phyloP scores from a whole-genome alignment of 2,113 vertebrate species.

The Lophotis ruficrista region DNA sequence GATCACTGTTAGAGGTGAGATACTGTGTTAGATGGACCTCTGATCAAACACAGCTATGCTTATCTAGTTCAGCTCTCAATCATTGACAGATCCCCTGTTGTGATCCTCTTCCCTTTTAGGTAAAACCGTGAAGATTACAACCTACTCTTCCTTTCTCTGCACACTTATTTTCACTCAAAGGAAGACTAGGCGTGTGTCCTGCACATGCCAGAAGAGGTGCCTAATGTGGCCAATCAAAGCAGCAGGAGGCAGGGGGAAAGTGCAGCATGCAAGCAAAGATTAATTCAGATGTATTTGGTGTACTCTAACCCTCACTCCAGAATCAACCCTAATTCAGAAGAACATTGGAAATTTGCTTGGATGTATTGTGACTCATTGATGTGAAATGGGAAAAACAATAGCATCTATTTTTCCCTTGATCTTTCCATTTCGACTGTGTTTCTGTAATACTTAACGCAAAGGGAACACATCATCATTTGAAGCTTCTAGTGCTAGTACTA shows the following conservation, averaged over 20 bases:
- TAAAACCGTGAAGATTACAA: neutral
- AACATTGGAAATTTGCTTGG: neutral
- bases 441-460: neutral
- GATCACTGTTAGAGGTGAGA: neutral
- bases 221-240: neutral
- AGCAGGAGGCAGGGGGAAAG: neutral
- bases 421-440: neutral
- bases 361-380: neutral
- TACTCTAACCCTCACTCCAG: neutral
- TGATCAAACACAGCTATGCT: neutral
- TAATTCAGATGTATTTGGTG: neutral
- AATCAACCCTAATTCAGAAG: neutral
- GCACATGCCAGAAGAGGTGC: accelerated
- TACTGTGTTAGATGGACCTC: neutral
- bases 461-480: neutral
- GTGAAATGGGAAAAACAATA: neutral
- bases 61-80: neutral
- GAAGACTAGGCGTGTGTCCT: neutral
- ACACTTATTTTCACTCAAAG: neutral
- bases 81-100: neutral
- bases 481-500: neutral
- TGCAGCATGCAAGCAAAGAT: neutral
- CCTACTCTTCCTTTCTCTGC: neutral
- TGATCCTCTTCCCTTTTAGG: neutral
- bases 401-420: neutral